phyloP scores from a whole-genome alignment of 2,888 invertebrate species.

The Blomia tropicalis region DNA sequence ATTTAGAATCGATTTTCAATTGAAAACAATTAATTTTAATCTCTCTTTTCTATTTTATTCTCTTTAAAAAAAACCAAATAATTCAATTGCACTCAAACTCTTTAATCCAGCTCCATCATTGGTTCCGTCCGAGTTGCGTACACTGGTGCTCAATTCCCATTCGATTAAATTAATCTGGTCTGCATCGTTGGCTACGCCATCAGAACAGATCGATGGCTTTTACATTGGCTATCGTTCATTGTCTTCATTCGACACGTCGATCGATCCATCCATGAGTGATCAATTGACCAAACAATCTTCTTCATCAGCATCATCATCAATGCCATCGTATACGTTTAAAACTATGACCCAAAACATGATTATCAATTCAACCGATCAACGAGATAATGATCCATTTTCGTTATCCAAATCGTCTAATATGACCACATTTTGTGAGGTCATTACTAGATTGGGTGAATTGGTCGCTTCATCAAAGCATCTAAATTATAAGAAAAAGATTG shows the following conservation, averaged over 20 bases:
- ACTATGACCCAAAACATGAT: neutral
- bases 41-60: constrained; percentile 6
- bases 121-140: constrained; percentile 29
- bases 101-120: constrained; percentile 30
- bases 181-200: constrained; percentile 1
- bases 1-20: neutral
- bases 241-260: constrained; percentile 27
- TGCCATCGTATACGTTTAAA: constrained; percentile 11
- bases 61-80: neutral
- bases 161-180: constrained; percentile 30
- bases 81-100: no score
- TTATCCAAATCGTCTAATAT: neutral
- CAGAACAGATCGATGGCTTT: constrained; percentile 29
- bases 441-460: neutral
- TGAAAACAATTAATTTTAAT: neutral
- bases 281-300: neutral
- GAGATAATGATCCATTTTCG: neutral
- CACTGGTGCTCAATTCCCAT: constrained; percentile 28
- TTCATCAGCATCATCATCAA: constrained; percentile 29
- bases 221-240: constrained; percentile 30
- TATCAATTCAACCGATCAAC: neutral
- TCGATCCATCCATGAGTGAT: neutral
- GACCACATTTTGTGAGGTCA: constrained; percentile 13
- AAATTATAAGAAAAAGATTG: neutral
- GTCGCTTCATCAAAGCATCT: neutral